A percentile compares a stretch with the other conserved stretches of the same genome.
Evolutionary conservation across 53 echinoderm and acorn worm genomes (phyloP).

Genomic region (Apostichopus leukothele): DNA sequence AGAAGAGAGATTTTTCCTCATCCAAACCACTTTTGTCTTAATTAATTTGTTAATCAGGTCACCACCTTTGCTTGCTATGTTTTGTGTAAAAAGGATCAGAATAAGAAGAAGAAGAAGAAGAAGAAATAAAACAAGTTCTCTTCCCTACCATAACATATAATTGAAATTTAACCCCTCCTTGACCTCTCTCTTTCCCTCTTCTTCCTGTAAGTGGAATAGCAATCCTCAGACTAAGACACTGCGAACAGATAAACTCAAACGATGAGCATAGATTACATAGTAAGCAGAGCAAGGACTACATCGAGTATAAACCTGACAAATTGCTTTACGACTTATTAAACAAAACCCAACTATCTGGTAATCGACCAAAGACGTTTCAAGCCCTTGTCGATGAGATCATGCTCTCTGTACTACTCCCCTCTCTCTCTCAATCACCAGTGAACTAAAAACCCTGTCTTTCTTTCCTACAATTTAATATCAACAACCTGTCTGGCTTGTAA

Average conservation of each 20-base stretch:
- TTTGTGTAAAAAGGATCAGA: not conserved
- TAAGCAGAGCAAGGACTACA: too few species aligned
- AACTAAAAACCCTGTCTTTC: constrained; percentile 18
- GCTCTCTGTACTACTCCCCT: too few species aligned
- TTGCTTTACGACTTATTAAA: not conserved
- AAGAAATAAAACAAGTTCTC: not conserved
- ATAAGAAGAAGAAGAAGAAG: not conserved
- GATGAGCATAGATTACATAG: not conserved
- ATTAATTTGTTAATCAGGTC: not conserved
- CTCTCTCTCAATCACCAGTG: too few species aligned
- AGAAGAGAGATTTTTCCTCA: constrained; percentile 2
- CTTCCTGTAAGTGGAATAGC: not conserved
- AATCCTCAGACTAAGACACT: not conserved
- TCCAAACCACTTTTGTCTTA: not conserved
- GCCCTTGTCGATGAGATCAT: too few species aligned
- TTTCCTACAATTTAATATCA: too few species aligned
- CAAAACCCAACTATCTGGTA: not conserved
- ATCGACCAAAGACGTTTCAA: too few species aligned
- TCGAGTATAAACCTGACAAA: too few species aligned
- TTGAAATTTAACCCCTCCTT: not conserved
- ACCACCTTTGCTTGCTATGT: not conserved
- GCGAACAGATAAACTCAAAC: not conserved
- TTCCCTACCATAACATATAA: not conserved
- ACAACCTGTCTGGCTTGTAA: too few species aligned
- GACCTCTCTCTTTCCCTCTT: not conserved